These are phyloP conservation scores for Thermophis baileyi DNA, from an alignment of 2,113 vertebrate species.

Conservation along the genomic window DNA sequence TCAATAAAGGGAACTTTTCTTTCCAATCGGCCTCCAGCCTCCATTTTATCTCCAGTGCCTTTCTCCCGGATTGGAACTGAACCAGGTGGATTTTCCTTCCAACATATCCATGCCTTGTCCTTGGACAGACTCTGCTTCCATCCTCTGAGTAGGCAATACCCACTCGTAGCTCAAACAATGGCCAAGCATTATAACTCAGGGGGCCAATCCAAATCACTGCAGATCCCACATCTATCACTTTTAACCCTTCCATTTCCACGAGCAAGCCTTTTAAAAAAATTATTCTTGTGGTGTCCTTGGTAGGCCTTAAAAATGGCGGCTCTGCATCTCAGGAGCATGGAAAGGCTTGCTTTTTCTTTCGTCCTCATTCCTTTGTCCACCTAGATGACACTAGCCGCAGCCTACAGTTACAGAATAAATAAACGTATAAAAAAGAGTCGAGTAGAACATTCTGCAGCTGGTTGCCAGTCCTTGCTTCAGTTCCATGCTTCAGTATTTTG, in stretches of 20 bases:
- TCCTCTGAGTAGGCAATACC: background rate
- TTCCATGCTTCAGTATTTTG: slow-evolving; percentile 29
- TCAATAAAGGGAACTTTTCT: too few species aligned
- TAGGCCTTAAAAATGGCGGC: background rate
- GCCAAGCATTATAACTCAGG: background rate
- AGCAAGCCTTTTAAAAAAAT: background rate
- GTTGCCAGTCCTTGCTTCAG: slow-evolving; percentile 38
- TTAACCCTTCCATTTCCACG: background rate
- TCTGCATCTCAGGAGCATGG: background rate
- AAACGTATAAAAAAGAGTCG: background rate
- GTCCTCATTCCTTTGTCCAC: accelerated
- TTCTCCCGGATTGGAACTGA: too few species aligned
- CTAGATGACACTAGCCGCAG: background rate
- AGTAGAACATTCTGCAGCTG: background rate
- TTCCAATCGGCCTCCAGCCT: too few species aligned
- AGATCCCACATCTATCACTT: background rate
- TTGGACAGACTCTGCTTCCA: background rate
- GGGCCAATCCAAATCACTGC: background rate
- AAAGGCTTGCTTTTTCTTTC: background rate
- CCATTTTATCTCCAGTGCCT: too few species aligned
- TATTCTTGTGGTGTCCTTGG: background rate
- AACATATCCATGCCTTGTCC: background rate
- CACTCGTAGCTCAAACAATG: background rate
- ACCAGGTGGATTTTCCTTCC: too few species aligned
- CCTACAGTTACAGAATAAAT: accelerated